Evolutionary conservation across 2,797 vertebrate genomes (phyloP), one percentile per base, ranked within the genome.

Genomic region (Rhadinocentrus ornatus): DNA sequence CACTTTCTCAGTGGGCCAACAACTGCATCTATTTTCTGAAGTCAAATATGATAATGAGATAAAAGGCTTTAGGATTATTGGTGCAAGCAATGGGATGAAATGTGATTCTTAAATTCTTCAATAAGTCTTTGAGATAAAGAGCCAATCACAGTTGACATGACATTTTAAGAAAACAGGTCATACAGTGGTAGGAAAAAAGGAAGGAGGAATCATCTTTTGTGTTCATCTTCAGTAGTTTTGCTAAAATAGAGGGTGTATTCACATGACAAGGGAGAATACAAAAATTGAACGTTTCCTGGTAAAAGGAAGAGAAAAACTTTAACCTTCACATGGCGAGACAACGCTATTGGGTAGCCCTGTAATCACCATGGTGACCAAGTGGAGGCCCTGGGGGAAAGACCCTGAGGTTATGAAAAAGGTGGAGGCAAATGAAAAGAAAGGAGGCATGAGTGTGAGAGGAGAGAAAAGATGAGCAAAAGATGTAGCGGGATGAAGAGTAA

Each of bases 301-400:
- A 67, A 86, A 79, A 85, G 74, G 78, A 73, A 78, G 71, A 67
- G 74, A 46, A 74, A 86, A 93, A 93, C 89, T 94, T 94, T 91
- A 93, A 94, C 93, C 91, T 94, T 93, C 91, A 92, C 75, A 90
- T 52, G 63, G 84, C 76, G 88, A 86, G 81, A 83, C 67, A 53
- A 55, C 39, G 73, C 59, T 80, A 89, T 88, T 88, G 83, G 86
- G 82, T 55, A 64, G 80, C 81, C 71, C 64, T 78, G 77, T 74
- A 24, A 87, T 94, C 89, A 87, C 94, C 93, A 94, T 94, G 91
- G 89, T 81, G 89, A 94, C 93, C 61, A 80, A 92, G 81, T 62
- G 84, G 87, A 78, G 69, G 81, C 91, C 90, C 89, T 75, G 81
- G 59, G 81, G 90, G 91, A 91, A 69, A 84, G 88, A 73, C 88